Evolutionary conservation across 2,888 invertebrate genomes (phyloP), one percentile per base, ranked within the genome.

Genomic region (Agrotis clavis): DNA sequence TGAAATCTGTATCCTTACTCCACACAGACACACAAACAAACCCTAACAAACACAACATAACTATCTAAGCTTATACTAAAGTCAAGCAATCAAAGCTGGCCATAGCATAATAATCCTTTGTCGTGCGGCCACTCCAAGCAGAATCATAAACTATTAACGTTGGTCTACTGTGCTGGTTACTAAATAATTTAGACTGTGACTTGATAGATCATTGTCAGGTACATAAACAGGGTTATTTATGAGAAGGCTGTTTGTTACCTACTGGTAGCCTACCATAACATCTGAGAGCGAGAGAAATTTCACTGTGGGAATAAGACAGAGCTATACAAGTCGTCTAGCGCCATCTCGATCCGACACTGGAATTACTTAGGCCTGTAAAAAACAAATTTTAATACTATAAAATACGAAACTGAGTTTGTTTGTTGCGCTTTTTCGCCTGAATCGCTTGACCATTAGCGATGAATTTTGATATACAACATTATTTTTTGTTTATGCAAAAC

Each of bases 81-180:
- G 35, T 67, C 16, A 67, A 59, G 47, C 41, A 68, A 59, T 53
- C 77, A 68, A 48, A 41, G 47, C 14, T 16, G 13, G 7, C 18
- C 51, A 53, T 60, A 69, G 59, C 41, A 53, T 53, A 77, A 59
- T 69, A 51, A 68, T 53, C 73, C 41, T 77, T 54, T 69, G 77
- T 59, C 19, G 35, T 35, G n/a, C 21, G 45, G 59, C 73, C 51
- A 41, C 41, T 41, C 0, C 41, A 51, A 25, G 53, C 19, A 19
- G 77, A 77, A 74, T 47, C 25, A 53, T 60, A 48, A 77, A 69
- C 51, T 77, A 73, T 60, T 68, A 25, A 60, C 4, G 47, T 41
- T 41, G 19, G 14, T 41, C 11, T 59, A 67, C 47, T 69, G 19
- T 68, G 47, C 16, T 9, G 25, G 41, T 14, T n/a, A 19, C 47